These are phyloP conservation scores for Pyrrhura leucotis DNA, from an alignment of 2,797 vertebrate species.

Conservation along the genomic window DNA sequence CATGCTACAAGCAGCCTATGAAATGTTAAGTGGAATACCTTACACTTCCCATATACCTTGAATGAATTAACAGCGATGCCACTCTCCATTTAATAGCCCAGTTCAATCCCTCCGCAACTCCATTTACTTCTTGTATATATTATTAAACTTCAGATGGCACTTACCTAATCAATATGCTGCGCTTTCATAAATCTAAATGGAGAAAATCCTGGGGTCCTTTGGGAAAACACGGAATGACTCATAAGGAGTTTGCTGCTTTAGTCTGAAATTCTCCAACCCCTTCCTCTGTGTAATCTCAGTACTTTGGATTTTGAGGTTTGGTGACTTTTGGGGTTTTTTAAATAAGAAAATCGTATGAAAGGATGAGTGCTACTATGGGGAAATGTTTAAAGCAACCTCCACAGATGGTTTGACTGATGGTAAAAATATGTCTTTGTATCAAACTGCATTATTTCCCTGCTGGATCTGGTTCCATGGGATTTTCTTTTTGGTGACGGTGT, in stretches of 20 bases:
- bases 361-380: background rate
- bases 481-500: background rate
- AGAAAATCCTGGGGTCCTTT: conserved; percentile 41
- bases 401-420: conserved; percentile 10
- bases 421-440: conserved; percentile 18
- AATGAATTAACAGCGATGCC: conserved; percentile 75
- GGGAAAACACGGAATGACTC: background rate
- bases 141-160: conserved; percentile 69
- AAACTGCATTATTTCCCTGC: background rate
- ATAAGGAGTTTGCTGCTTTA: background rate
- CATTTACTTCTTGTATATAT: conserved; percentile 66
- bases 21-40: conserved; percentile 74
- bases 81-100: conserved; percentile 70
- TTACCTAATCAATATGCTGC: conserved; percentile 71
- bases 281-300: background rate
- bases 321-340: background rate
- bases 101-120: conserved; percentile 66
- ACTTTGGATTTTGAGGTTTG: background rate
- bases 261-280: background rate
- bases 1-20: conserved; percentile 64
- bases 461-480: background rate
- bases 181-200: conserved; percentile 69
- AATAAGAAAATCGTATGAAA: background rate
- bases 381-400: background rate
- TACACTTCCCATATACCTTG: conserved; percentile 64